These are phyloP conservation scores for Myotis pilosus DNA, from an alignment of 2,797 vertebrate species.

Conservation along the genomic window DNA sequence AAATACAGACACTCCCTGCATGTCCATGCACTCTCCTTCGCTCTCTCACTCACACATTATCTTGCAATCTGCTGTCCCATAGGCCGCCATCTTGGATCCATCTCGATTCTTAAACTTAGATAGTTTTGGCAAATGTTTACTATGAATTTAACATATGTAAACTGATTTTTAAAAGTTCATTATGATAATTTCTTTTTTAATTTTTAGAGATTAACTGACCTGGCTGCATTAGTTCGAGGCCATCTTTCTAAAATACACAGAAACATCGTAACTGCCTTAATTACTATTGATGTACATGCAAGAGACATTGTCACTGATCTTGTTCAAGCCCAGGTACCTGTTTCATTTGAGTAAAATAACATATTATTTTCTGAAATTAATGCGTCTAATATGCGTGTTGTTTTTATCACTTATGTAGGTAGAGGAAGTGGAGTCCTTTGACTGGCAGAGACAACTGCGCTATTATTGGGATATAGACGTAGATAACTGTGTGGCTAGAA, in stretches of 20 bases:
- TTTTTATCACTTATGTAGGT: conserved; percentile 81
- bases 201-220: conserved; percentile 89
- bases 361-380: neutral
- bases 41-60: too few species aligned
- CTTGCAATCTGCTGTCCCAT: too few species aligned
- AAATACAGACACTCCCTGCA: too few species aligned
- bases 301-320: conserved; percentile 92
- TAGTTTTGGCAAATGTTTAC: neutral
- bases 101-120: neutral
- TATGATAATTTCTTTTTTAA: conserved; percentile 16
- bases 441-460: conserved; percentile 92
- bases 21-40: too few species aligned
- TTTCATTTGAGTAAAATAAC: neutral
- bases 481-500: conserved; percentile 90
- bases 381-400: neutral
- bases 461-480: conserved; percentile 91
- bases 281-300: conserved; percentile 91
- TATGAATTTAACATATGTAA: neutral
- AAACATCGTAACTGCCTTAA: conserved; percentile 92
- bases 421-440: conserved; percentile 86
- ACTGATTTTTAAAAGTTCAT: neutral
- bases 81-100: too few species aligned
- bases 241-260: conserved; percentile 89
- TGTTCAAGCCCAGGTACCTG: conserved; percentile 85
- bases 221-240: conserved; percentile 89